Base-by-base conservation (phyloP, 2,113 vertebrate species). In the Dicaeum eximium region DNA sequence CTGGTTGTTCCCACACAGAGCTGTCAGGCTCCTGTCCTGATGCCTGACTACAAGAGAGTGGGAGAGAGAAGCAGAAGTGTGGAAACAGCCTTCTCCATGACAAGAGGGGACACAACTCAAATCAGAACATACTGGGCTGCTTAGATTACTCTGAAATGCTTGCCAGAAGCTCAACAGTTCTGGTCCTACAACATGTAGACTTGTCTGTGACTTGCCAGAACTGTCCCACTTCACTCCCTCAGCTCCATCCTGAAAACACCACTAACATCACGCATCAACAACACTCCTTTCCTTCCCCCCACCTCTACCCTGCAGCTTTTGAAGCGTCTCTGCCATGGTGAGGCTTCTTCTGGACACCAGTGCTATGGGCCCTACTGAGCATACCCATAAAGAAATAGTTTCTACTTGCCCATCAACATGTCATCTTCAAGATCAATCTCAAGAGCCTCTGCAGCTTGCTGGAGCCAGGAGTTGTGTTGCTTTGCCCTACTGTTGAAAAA, bases 381-480 rank as follows among this genome's bases (percentile, higher is more conserved):
- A 53, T 1, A 53, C 2, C 8, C 58, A 56, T 19, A 40, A 79
- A 77, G 7, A 91, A 83, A 40, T 16, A 19, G 24, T 79, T 91
- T 84, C 61, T 78, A 67, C 97, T 97, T 94, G 97, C 98, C 98
- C 96, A 98, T 98, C 30, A 98, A 94, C 92, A 97, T 95, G 10
- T 97, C 95, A 81, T 98, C 99, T 53, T 99, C 99, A 86, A 99
- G 97, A 61, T 99, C 99, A 9, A 99, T 80, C 71, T 99, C 99
- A 18, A 99, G 97, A 45, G 99, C 99, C 37, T 99, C 98, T 3
- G 99, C 99, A 13, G 99, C 99, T 95, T 99, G 98, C 82, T 96
- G 98, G 33, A 99, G 98, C 99, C 99, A 99, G 28, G 99, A 99
- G 93, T 99, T 98, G 80, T 99, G 99, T 5, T 99, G 98, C 91